phyloP scores from a whole-genome alignment of 1,140 invertebrate species.

The Nasonia vitripennis region DNA sequence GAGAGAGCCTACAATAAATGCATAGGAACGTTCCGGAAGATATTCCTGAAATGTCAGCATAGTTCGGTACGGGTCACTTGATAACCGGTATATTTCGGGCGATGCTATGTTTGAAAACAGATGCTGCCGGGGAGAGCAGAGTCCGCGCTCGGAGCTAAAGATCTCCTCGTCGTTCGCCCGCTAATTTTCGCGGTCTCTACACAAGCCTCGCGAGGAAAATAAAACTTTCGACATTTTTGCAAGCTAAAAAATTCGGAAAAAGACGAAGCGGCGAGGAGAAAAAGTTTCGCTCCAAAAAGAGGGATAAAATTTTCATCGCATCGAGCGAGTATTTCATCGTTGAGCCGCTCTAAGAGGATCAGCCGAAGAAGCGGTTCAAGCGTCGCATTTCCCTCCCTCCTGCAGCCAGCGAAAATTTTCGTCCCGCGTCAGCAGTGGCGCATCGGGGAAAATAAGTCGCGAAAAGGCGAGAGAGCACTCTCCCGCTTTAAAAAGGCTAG shows the following conservation, averaged over 20 bases:
- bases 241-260: conserved; percentile 50
- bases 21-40: conserved; percentile 46
- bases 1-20: conserved; percentile 43
- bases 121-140: conserved; percentile 7
- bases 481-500: conserved; percentile 23
- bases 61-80: conserved; percentile 50
- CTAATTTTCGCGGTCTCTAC: not conserved
- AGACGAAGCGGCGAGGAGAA: too few relatives aligned
- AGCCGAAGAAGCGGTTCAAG: conserved; percentile 46
- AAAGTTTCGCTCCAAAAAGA: not conserved
- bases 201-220: not conserved
- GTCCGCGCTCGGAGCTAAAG: too few relatives aligned
- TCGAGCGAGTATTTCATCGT: conserved; percentile 36
- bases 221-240: not conserved
- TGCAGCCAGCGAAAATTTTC: not conserved
- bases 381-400: conserved; percentile 16
- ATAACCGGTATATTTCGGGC: conserved; percentile 49
- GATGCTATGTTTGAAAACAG: conserved; percentile 50
- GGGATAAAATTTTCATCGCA: conserved; percentile 15
- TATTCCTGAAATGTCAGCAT: conserved; percentile 53
- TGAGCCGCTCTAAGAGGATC: conserved; percentile 50
- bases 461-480: conserved; percentile 13
- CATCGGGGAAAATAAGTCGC: conserved; percentile 34
- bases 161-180: too few relatives aligned
- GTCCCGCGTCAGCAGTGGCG: not conserved